A percentile compares a stretch with the other conserved stretches of the same genome.
phyloP scores from a whole-genome alignment of 2,797 vertebrate species.

The Kryptopterus vitreolus region DNA sequence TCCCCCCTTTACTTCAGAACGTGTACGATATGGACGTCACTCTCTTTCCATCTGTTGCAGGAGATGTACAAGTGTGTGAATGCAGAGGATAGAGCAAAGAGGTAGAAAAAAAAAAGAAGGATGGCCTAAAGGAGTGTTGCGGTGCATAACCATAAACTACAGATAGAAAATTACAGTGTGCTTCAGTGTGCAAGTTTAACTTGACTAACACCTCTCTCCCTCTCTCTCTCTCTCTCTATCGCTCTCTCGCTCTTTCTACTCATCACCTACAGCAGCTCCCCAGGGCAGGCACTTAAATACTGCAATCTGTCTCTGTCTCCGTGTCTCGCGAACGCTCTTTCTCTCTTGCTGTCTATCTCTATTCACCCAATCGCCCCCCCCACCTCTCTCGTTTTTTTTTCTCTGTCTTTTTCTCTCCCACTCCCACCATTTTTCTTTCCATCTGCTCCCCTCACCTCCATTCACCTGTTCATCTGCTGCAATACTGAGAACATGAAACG shows the following conservation, averaged over 20 bases:
- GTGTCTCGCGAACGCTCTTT: constrained; percentile 61
- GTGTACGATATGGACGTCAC: constrained; percentile 16
- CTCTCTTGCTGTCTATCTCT: constrained; percentile 23
- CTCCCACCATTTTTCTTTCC: constrained; percentile 38
- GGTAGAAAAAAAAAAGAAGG: not conserved
- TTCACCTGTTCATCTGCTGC: constrained; percentile 67
- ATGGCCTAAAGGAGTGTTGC: constrained; percentile 6
- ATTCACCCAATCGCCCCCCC: constrained; percentile 3
- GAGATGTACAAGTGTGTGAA: constrained; percentile 25
- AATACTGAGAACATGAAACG: constrained; percentile 63
- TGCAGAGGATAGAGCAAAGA: not conserved
- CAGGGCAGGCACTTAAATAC: constrained; percentile 74
- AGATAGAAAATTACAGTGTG: constrained; percentile 31
- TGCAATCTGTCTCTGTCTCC: constrained; percentile 72
- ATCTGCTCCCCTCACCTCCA: constrained; percentile 44
- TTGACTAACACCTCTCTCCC: constrained; percentile 19
- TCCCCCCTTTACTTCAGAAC: too few relatives aligned
- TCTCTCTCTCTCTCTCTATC: not conserved
- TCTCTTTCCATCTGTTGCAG: constrained; percentile 8
- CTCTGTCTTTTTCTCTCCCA: constrained; percentile 26
- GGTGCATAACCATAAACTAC: not conserved
- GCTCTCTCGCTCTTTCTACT: constrained; percentile 56
- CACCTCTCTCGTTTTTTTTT: constrained; percentile 28
- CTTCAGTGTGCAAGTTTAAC: constrained; percentile 37
- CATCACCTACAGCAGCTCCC: constrained; percentile 73